phyloP scores from a whole-genome alignment of 2,888 invertebrate genomes.

The Drosophila multiciliata region DNA sequence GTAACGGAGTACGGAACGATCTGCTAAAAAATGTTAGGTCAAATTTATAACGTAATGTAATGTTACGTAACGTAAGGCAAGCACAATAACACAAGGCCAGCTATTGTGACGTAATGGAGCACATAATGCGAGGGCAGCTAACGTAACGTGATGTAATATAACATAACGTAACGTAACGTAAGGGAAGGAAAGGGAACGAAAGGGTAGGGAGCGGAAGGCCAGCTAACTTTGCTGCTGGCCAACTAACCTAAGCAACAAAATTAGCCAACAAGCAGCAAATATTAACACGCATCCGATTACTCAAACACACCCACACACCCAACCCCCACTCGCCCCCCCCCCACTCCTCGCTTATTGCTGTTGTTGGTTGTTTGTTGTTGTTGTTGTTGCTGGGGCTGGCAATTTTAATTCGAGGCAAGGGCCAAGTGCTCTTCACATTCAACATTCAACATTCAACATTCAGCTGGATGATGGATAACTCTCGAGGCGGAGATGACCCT shows the following conservation, averaged over 20 bases:
- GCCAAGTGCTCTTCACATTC: constrained; percentile 40
- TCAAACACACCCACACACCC: neutral
- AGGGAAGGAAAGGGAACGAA: neutral
- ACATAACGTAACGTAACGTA: constrained; percentile 12
- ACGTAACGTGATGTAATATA: constrained; percentile 3
- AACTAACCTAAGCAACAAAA: constrained; percentile 8
- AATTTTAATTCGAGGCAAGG: constrained; percentile 64
- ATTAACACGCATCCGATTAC: constrained; percentile 37
- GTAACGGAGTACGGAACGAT: too few relatives aligned
- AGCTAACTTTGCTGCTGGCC: neutral
- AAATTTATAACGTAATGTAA: too few relatives aligned
- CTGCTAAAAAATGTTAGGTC: too few relatives aligned
- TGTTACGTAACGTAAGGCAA: constrained; percentile 4
- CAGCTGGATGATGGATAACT: constrained; percentile 64
- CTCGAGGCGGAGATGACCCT: constrained; percentile 38
- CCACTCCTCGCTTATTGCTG: too few relatives aligned
- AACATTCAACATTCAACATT: constrained; percentile 15
- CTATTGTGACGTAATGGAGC: neutral
- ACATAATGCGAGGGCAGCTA: neutral
- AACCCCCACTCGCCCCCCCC: too few relatives aligned
- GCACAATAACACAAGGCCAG: neutral
- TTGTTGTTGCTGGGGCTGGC: constrained; percentile 17
- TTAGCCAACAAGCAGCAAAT: constrained; percentile 28
- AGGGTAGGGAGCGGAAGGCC: neutral
- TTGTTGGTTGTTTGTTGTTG: neutral